Base-by-base conservation (phyloP, 2,113 vertebrate species). In the Corynorhinus townsendii region DNA sequence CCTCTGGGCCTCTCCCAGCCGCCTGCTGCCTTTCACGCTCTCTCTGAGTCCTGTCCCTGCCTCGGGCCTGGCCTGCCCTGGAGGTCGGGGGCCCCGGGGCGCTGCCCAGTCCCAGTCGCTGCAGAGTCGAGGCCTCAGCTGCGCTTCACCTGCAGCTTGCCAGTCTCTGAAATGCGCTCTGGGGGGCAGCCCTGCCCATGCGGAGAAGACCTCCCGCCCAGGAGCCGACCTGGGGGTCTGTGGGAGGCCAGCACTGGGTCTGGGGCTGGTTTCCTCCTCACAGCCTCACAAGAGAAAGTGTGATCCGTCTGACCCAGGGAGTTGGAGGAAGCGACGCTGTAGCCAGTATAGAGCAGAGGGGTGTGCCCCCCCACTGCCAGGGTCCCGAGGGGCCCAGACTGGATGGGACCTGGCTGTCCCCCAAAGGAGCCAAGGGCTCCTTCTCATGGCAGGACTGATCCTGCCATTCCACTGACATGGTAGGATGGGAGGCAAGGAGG, bases 1-100 rank as follows among this genome's bases (percentile, higher is more conserved):
- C n/a, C 75, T 97, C 43, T 79, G 95, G 68, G 88, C 81, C 19
- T 93, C 85, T 3, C 95, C 92, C 30, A 77, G 92, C 38, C 75
- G 52, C 43, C 88, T 97, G n/a, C 88, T 95, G 38, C 69, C 80
- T 43, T 94, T 38, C 15, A 3, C 49, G 15, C 49, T 49, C 14
- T 49, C 49, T 49, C 49, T 49, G 49, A 49, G 49, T 49, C 49
- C 49, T 49, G 49, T 49, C 49, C 49, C 49, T 49, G 49, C 43
- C 43, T 43, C 6, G 43, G 43, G 43, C 43, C 43, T 7, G 43
- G 43, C 43, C 43, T 7, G 43, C 43, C 43, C 43, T 43, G 43
- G 15, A 16, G 14, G 49, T 49, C 15, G 49, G 49, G 49, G 49
- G 14, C 49, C 15, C 49, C 4, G 49, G 49, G 49, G 49, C 12